These are phyloP conservation scores for Idaea straminata DNA, from an alignment of 2,888 invertebrate genomes.

Conservation along the genomic window DNA sequence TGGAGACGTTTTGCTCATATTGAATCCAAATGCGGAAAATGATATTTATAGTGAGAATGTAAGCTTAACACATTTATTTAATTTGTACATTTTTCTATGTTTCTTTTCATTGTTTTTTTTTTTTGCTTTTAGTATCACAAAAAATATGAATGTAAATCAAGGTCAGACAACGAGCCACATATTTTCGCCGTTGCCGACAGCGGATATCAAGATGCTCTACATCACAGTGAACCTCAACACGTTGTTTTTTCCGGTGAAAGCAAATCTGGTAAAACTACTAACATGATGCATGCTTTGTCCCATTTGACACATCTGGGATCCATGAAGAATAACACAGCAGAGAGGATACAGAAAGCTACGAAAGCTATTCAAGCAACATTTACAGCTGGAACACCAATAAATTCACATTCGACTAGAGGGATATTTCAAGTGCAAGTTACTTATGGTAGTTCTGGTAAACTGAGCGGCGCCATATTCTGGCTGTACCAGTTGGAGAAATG, in stretches of 20 bases:
- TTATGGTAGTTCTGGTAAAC: conserved; percentile 90
- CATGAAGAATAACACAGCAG: conserved; percentile 83
- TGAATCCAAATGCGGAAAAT: conserved; percentile 89
- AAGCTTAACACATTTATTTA: conserved; percentile 36
- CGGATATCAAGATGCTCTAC: conserved; percentile 94
- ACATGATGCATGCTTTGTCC: conserved; percentile 87
- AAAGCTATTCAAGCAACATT: conserved; percentile 88
- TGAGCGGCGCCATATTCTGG: conserved; percentile 93
- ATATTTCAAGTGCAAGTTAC: conserved; percentile 90
- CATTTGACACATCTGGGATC: conserved; percentile 91
- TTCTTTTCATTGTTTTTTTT: neutral
- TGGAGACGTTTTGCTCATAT: conserved; percentile 88
- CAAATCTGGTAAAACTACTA: conserved; percentile 94
- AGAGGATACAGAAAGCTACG: conserved; percentile 84
- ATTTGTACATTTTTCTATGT: neutral
- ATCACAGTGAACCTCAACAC: conserved; percentile 92
- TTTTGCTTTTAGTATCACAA: conserved; percentile 83
- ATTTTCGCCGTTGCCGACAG: conserved; percentile 94
- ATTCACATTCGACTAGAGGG: conserved; percentile 92
- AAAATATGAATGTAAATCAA: conserved; percentile 90
- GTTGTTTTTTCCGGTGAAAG: conserved; percentile 94
- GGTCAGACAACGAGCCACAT: conserved; percentile 94
- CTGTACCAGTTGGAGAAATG: conserved; percentile 93
- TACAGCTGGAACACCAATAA: conserved; percentile 91
- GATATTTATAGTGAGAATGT: conserved; percentile 87